Conservation (phyloP, 2,113 vertebrate genomes). For the Ancistrus triradiatus region DNA sequence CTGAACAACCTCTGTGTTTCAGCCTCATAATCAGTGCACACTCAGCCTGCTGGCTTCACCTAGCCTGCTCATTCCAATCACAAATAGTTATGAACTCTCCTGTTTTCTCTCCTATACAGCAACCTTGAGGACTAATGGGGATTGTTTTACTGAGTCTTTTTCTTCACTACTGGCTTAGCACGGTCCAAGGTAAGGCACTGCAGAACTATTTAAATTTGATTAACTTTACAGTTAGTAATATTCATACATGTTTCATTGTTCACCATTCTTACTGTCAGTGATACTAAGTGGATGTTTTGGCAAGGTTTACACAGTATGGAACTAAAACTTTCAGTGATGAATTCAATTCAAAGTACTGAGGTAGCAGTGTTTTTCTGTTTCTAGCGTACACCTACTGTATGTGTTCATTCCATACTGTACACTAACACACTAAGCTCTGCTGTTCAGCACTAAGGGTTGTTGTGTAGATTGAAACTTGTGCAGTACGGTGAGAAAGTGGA, state of each 20-base stretch:
- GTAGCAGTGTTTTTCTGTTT: no score
- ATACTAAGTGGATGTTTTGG: no score
- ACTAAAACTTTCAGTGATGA: no score
- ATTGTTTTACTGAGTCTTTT: conserved; percentile 84
- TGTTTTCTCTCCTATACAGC: conserved; percentile 69
- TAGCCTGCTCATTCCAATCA: not conserved
- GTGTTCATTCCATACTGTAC: no score
- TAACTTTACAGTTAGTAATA: not conserved
- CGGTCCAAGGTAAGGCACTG: conserved; percentile 81
- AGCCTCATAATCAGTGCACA: not conserved
- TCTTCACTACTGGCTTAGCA: conserved; percentile 80
- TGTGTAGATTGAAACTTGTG: no score
- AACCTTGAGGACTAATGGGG: conserved; percentile 91
- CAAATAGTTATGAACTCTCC: conserved; percentile 47
- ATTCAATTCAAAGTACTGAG: no score
- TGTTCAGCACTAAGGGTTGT: no score
- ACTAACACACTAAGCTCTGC: no score
- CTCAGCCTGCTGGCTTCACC: not conserved
- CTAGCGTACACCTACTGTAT: no score
- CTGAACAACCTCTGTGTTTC: conserved; percentile 48
- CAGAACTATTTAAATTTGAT: not conserved
- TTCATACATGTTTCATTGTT: no score
- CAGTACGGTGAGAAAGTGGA: not conserved
- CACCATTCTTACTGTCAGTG: no score
- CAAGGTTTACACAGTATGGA: no score